Evolutionary conservation across 2,113 vertebrate species (phyloP), one percentile per base, ranked within the genome.

Genomic region (Sigmodon hispidus): DNA sequence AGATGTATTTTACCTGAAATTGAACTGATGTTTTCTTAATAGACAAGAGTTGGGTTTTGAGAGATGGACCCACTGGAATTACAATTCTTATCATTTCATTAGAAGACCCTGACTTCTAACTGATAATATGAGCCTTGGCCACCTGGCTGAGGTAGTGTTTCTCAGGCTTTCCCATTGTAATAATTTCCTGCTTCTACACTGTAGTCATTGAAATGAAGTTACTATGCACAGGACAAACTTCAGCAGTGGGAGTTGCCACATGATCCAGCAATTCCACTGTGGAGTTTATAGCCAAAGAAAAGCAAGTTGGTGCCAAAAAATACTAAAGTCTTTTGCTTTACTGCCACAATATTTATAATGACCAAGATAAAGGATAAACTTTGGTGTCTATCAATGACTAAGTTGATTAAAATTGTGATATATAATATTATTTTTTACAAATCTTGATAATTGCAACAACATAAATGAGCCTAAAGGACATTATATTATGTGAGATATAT

Each of bases 21-120:
- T 90, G 75, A 19, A 63, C 52, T 76, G 36, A 43, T 90, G 22
- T 81, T 95, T 92, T 95, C 13, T 87, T 96, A 34, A 50, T 52
- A 48, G 45, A 40, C 2, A 77, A 55, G 10, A 2, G 6, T 17
- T 92, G 8, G 1, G 24, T 73, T 95, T 40, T 36, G 70, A 65
- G 24, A 57, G 48, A 19, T 69, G 5, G n/a, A 36, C 40, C 22
- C 13, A 70, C 65, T 19, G 50, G 29, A 84, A 48, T 24, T 90
- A n/a, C 6, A n/a, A 48, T 65, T 86, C 5, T 94, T 55, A 61
- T 16, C 2, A 57, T 63, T 15, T 86, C 43, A 12, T 59, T 17
- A 63, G 43, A n/a, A 86, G 43, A 69, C 13, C 10, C 26, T 75
- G 24, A 61, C 7, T 94, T 34, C 43, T 77, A 69, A 61, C 50